Evolutionary conservation across 2,797 vertebrate species (phyloP).

Genomic region (Euphonia xanthogaster): DNA sequence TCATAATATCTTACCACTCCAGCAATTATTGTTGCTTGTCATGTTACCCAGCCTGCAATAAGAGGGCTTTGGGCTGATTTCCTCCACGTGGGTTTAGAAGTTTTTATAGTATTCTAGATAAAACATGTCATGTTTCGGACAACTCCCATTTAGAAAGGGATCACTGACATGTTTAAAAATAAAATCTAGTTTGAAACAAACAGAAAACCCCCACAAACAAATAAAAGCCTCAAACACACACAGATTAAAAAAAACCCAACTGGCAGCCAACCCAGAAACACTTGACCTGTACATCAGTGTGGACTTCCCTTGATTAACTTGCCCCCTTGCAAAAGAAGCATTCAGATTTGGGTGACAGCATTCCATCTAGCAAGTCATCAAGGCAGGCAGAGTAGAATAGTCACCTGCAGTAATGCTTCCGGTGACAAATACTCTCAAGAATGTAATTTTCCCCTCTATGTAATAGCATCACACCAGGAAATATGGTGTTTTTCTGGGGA

Average conservation of each 20-base stretch:
- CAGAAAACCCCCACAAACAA: neutral
- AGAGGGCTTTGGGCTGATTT: neutral
- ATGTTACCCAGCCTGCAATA: neutral
- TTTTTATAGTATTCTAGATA: neutral
- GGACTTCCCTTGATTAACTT: neutral
- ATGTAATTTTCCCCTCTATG: conserved; percentile 15
- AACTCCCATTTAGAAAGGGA: neutral
- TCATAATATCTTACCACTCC: neutral
- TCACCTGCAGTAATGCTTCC: conserved; percentile 3
- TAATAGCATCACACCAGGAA: conserved; percentile 30
- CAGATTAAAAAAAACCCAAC: fast-evolving
- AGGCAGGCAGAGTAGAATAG: neutral
- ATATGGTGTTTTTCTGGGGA: neutral
- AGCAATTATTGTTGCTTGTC: neutral
- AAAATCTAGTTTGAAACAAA: neutral
- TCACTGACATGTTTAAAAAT: neutral
- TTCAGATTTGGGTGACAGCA: neutral
- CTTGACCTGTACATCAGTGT: neutral
- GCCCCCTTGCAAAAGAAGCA: neutral
- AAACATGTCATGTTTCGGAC: neutral
- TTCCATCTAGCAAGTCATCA: neutral
- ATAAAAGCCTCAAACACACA: neutral
- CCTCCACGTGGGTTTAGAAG: neutral
- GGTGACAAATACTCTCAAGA: conserved; percentile 32
- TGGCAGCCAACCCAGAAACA: neutral